Evolutionary conservation across 2,797 vertebrate species (phyloP).

Genomic region (Nasua narica): DNA sequence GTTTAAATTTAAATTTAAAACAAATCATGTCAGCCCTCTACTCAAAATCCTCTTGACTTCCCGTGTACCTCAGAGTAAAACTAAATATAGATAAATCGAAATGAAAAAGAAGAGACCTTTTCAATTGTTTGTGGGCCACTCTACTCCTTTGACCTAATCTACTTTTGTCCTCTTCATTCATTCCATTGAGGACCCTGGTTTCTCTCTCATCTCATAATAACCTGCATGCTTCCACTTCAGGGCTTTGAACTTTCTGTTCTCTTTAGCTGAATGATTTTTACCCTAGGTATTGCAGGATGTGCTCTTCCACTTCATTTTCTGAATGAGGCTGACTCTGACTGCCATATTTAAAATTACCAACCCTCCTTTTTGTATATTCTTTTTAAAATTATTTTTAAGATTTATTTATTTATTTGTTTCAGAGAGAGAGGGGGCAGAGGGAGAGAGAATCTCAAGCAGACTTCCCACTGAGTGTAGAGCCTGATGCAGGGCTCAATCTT

Average conservation of each 20-base stretch:
- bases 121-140: not conserved
- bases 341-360: not conserved
- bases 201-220: not conserved
- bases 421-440: not conserved
- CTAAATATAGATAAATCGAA: not conserved
- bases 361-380: not conserved
- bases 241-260: not conserved
- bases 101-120: not conserved
- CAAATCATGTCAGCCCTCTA: not conserved
- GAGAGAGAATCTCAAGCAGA: not conserved
- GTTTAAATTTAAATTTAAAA: constrained; percentile 1
- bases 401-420: not conserved
- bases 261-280: not conserved
- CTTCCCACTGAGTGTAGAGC: not conserved
- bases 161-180: not conserved
- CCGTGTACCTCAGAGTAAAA: not conserved
- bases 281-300: not conserved
- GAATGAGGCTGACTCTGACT: not conserved
- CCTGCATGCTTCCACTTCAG: not conserved
- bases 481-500: not conserved
- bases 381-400: not conserved
- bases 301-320: not conserved
- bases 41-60: not conserved
- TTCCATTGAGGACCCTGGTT: not conserved
- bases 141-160: not conserved